Evolutionary conservation across 2,113 vertebrate species (phyloP), one percentile per base, ranked within the genome.

Genomic region (Pyxicephalus adspersus): DNA sequence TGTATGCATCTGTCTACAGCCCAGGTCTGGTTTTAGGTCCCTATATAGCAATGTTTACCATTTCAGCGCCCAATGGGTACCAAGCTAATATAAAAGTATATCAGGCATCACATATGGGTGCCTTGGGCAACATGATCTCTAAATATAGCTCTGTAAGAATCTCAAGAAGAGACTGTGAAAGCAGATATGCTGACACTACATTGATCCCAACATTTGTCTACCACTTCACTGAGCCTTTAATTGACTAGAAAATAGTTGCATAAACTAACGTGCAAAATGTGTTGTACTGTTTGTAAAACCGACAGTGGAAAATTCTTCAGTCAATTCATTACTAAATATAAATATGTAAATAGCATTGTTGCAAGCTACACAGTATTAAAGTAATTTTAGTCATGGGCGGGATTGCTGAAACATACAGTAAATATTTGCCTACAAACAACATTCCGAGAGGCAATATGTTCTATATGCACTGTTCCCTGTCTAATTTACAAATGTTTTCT

Each of bases 401-500:
- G 2, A 28, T 51, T 23, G 61, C 8, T 29, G 13, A 13, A 38
- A 76, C 9, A 63, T 20, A 76, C 29, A 61, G 54, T 64, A 76
- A 65, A 77, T 52, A 77, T 65, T 64, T 64, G 45, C 19, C 52
- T 26, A 29, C 17, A 73, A 73, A 57, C 25, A 73, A 55, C 70
- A 31, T 57, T 31, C 16, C 9, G 18, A 29, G 6, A 34, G 29
- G 18, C 20, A 29, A 38, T 64, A 51, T 65, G 61, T 65, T 51
- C 75, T 64, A n/a, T 77, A 65, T 64, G 18, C 26, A 20, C 23
- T 20, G 13, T 25, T 51, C 18, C 31, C 57, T 63, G 34, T 26
- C 75, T 65, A 51, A 31, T 77, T 64, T 54, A 61, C 61, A 64
- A 65, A 77, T 52, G 50, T 28, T 77, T 77, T 52, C 50, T 29